These are phyloP conservation scores for Elephantulus edwardii DNA, from an alignment of 2,113 vertebrate genomes.

Conservation along the genomic window DNA sequence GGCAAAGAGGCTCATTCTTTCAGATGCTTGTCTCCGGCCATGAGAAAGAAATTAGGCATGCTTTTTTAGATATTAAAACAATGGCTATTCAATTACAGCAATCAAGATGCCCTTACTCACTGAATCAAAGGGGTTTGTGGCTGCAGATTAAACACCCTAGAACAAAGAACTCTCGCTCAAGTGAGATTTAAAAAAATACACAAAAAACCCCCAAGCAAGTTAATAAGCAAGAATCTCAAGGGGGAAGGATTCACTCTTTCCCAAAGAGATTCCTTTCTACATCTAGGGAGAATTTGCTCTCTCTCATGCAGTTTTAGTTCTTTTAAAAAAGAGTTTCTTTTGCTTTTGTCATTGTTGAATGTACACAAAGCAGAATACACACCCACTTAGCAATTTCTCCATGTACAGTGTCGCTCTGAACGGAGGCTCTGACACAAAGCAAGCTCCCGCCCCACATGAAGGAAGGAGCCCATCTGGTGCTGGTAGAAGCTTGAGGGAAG, in stretches of 20 bases:
- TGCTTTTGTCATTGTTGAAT: neutral
- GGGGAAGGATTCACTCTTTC: neutral
- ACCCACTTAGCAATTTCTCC: neutral
- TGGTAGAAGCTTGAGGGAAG: neutral
- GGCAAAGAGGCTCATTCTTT: neutral
- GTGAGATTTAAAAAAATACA: neutral
- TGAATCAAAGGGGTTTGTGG: neutral
- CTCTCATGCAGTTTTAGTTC: neutral
- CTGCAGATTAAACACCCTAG: neutral
- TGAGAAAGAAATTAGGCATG: neutral
- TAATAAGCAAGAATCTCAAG: neutral
- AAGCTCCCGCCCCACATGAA: neutral
- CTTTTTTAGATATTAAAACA: neutral
- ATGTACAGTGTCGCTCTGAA: neutral
- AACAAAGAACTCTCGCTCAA: neutral
- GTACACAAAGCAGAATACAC: neutral
- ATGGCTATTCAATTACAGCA: neutral
- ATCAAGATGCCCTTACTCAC: neutral
- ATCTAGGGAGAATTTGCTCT: neutral
- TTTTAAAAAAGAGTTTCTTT: neutral
- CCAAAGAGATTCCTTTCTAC: constrained; percentile 7
- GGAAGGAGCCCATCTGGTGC: neutral
- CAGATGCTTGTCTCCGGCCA: neutral
- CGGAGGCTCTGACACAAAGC: neutral
- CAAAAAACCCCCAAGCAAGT: neutral